Base-by-base conservation (phyloP, 2,797 vertebrate genomes). In the Margarornis squamiger region DNA sequence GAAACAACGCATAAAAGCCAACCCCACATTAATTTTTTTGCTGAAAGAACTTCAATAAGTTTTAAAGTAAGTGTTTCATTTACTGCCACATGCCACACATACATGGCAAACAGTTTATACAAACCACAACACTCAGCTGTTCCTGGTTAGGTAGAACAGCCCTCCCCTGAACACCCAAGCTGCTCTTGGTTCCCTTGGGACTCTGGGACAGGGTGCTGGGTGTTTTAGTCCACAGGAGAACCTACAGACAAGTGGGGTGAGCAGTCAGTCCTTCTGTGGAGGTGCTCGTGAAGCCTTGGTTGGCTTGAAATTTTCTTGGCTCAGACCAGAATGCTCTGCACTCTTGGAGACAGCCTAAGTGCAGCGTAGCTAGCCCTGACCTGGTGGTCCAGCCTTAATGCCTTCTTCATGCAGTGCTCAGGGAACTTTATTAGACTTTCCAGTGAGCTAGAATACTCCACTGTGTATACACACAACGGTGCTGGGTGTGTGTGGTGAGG, bases 51-150 rank as follows among this genome's bases (percentile, higher is more conserved):
- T 97, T 97, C 96, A 96, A 93, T 96, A 96, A 96, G 93, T 92
- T 97, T 93, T 94, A 93, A 96, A 97, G 96, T 97, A 97, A 92
- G 96, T 97, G 96, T 97, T 97, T 97, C 97, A 96, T 97, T 97
- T 97, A 97, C 94, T 96, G 96, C 97, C 95, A 96, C 96, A 97
- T 92, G 95, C 97, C 96, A 97, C 93, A 93, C 93, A 96, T 96
- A 96, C 92, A 96, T 96, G 96, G 95, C 96, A 97, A 96, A 95
- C 90, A 95, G 93, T 93, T 95, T 94, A 93, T 94, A 94, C 96
- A 97, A 96, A 95, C 96, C 95, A 96, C 94, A 96, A 94, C 90
- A 94, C 91, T 96, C 96, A 97, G 97, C 96, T 97, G 97, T 86
- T 97, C 95, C 94, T 94, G 92, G 93, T 96, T 97, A 97, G 95